Evolutionary conservation across 1,140 invertebrate species (phyloP).

Genomic region (Aphaenogaster floridana): DNA sequence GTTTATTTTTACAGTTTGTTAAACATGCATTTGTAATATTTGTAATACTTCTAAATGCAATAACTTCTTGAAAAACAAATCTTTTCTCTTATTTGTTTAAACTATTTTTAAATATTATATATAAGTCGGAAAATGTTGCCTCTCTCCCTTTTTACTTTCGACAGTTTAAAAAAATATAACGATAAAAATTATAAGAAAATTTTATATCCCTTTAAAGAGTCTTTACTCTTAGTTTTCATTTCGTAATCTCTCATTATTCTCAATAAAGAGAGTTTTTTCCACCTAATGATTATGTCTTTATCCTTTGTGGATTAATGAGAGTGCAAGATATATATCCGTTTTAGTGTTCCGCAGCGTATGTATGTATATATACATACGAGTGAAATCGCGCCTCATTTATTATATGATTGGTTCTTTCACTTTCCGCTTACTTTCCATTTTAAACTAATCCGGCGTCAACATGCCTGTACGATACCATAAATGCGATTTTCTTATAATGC

Average conservation of each 20-base stretch:
- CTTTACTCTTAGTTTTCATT: neutral
- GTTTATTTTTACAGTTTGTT: neutral
- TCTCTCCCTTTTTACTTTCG: neutral
- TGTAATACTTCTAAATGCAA: neutral
- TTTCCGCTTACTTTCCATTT: slow-evolving; percentile 77
- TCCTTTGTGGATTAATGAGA: slow-evolving; percentile 5
- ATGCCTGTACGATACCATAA: slow-evolving; percentile 31
- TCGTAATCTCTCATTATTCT: neutral
- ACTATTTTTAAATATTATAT: neutral
- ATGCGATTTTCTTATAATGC: slow-evolving; percentile 13
- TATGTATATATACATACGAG: slow-evolving; percentile 22
- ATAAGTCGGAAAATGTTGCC: neutral
- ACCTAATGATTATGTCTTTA: neutral
- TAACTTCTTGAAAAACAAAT: neutral
- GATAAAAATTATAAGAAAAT: neutral
- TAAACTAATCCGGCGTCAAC: slow-evolving; percentile 46
- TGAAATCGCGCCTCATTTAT: slow-evolving; percentile 65
- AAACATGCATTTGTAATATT: neutral
- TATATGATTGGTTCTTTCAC: slow-evolving; percentile 72
- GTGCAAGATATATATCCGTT: slow-evolving; percentile 33
- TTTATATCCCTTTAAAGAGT: neutral
- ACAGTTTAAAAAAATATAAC: neutral
- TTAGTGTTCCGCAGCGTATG: neutral
- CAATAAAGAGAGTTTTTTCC: neutral
- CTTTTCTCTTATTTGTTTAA: neutral